Evolutionary conservation across 1,140 invertebrate species (phyloP).

Genomic region (Hypothenemus hampei): DNA sequence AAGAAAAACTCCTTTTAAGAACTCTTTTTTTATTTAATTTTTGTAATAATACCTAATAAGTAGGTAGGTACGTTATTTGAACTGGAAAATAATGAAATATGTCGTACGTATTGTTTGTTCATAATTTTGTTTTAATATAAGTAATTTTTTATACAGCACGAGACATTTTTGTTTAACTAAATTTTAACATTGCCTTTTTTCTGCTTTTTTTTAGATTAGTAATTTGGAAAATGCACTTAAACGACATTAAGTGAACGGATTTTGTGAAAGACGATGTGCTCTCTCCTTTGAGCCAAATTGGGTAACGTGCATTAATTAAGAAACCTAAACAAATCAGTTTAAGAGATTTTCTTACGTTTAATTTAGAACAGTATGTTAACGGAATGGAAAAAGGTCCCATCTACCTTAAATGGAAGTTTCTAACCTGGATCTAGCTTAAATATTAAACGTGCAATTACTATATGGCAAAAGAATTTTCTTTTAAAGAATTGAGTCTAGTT

Average conservation of each 20-base stretch:
- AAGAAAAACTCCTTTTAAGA: too few species aligned
- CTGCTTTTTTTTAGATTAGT: neutral
- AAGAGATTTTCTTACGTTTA: neutral
- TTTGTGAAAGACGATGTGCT: constrained; percentile 37
- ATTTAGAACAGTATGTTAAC: neutral
- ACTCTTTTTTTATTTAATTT: too few species aligned
- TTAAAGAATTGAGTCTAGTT: constrained; percentile 3
- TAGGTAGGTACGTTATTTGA: too few species aligned
- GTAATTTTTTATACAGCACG: constrained; percentile 11
- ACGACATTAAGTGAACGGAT: constrained; percentile 32
- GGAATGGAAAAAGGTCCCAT: neutral
- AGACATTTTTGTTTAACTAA: constrained; percentile 7
- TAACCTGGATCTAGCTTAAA: neutral
- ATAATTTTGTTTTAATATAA: neutral
- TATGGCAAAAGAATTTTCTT: too few species aligned
- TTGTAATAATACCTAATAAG: too few species aligned
- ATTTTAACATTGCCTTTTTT: neutral
- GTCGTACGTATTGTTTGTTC: too few species aligned
- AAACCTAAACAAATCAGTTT: neutral
- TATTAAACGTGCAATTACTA: neutral
- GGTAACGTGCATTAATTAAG: constrained; percentile 19
- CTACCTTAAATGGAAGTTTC: neutral
- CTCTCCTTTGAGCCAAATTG: constrained; percentile 32
- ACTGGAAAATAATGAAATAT: too few species aligned
- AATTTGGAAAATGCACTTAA: neutral